These are phyloP conservation scores for Sebastes glaucus DNA, from an alignment of 2,797 vertebrate genomes.

Conservation along the genomic window DNA sequence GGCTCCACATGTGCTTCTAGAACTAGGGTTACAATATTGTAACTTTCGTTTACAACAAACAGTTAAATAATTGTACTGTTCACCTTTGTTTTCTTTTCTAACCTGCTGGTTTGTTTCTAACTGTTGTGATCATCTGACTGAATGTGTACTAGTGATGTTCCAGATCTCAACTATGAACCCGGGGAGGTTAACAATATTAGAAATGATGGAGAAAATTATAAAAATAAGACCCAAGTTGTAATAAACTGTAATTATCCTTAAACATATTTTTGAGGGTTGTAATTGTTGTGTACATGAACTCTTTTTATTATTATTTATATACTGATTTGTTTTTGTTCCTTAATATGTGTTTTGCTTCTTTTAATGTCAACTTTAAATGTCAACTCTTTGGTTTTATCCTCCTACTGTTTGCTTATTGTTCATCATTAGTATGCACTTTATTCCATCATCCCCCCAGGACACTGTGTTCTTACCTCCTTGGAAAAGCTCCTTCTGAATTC, in stretches of 20 bases:
- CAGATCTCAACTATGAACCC: neutral
- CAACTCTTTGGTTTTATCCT: neutral
- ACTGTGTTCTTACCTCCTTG: neutral
- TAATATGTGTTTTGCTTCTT: neutral
- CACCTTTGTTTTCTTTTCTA: too few species aligned
- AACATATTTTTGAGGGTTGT: neutral
- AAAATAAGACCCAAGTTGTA: too few species aligned
- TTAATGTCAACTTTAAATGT: neutral
- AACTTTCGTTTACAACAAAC: too few species aligned
- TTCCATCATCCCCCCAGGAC: neutral
- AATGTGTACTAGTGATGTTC: neutral
- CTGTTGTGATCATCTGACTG: too few species aligned
- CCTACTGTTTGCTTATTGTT: neutral
- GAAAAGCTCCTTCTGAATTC: neutral
- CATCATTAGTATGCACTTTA: neutral
- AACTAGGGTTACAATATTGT: too few species aligned
- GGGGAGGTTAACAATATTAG: neutral
- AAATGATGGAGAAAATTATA: too few species aligned
- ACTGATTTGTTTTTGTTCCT: neutral
- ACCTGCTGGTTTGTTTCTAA: too few species aligned
- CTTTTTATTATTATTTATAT: neutral
- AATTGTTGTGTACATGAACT: neutral
- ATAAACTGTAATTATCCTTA: neutral
- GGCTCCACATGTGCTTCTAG: too few species aligned
- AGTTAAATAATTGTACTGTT: too few species aligned